Percentiles rank a stretch among this genome's conserved stretches.
These are phyloP conservation scores for Ursus arctos DNA, from an alignment of 2,113 vertebrate genomes.

Conservation along the genomic window DNA sequence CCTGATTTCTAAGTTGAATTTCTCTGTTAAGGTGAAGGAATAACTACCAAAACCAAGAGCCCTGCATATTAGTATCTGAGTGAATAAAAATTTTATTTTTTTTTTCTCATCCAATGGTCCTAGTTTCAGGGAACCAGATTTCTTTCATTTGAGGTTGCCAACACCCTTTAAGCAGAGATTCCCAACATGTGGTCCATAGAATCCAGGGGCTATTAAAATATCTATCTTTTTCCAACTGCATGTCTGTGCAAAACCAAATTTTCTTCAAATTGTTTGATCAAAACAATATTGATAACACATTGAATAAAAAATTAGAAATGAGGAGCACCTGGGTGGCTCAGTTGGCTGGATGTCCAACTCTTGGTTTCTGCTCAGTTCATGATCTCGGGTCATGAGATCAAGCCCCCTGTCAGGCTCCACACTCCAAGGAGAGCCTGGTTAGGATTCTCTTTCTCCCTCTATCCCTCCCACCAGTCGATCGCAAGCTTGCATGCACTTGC, in stretches of 20 bases:
- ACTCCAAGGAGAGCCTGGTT: not conserved
- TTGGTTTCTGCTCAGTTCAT: not conserved
- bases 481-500: not conserved
- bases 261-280: not conserved
- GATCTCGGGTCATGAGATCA: not conserved
- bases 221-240: not conserved
- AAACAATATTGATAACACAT: not conserved
- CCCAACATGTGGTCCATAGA: not conserved
- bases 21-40: not conserved
- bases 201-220: no score
- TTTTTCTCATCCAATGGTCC: not conserved
- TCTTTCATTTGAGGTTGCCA: not conserved
- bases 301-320: not conserved
- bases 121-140: not conserved
- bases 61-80: not conserved
- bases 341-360: not conserved
- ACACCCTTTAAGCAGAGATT: not conserved
- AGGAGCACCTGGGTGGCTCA: not conserved
- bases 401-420: not conserved
- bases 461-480: not conserved
- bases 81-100: not conserved
- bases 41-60: not conserved
- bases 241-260: not conserved
- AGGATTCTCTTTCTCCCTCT: not conserved
- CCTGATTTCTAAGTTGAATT: not conserved